phyloP scores from a whole-genome alignment of 2,797 vertebrate genomes.

The Pseudotriccus pelzelni region DNA sequence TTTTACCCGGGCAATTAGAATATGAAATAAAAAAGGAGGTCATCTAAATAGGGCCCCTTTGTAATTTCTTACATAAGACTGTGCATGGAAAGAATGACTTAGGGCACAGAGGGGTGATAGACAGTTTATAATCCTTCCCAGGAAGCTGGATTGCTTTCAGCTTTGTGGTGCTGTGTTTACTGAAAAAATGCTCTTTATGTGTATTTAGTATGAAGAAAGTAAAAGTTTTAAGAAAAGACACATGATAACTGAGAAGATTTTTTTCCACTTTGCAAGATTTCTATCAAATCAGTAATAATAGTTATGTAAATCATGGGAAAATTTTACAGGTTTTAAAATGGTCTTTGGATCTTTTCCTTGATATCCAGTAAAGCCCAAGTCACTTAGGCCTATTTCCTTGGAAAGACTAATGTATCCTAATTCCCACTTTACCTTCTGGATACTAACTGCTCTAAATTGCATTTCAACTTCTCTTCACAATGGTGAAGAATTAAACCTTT shows the following conservation, averaged over 20 bases:
- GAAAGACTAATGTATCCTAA: not conserved
- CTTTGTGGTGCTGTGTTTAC: not conserved
- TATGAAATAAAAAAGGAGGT: slow-evolving; percentile 7
- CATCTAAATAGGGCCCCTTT: not conserved
- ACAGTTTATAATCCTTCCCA: not conserved
- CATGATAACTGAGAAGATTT: not conserved
- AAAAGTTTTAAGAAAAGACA: not conserved
- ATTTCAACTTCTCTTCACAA: not conserved
- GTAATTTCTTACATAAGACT: not conserved
- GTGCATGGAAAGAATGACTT: not conserved
- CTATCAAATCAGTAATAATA: not conserved
- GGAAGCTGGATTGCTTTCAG: not conserved
- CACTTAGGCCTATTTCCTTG: not conserved
- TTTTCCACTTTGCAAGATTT: not conserved
- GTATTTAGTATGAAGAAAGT: not conserved
- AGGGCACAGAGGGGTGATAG: not conserved
- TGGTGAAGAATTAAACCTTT: not conserved
- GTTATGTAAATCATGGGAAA: not conserved
- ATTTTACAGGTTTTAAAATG: not conserved
- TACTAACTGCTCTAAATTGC: not conserved
- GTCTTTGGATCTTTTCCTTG: not conserved
- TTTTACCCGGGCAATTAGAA: not conserved
- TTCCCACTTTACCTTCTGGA: not conserved
- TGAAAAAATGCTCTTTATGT: not conserved
- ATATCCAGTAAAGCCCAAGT: not conserved